phyloP scores from a whole-genome alignment of 1,140 invertebrate genomes.

The Trinorchestia longiramus region DNA sequence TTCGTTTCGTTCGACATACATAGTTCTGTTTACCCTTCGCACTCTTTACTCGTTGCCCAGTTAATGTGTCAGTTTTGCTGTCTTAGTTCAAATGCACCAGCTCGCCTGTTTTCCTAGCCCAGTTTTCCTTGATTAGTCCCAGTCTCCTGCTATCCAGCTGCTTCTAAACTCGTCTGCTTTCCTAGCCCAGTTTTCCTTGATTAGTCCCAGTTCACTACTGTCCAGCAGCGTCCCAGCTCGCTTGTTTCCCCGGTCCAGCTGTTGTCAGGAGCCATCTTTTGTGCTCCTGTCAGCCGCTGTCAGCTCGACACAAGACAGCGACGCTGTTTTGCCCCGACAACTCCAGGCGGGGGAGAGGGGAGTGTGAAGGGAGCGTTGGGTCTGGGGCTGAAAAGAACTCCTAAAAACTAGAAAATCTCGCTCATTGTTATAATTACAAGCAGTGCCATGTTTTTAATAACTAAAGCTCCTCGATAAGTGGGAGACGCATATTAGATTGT shows the following conservation, averaged over 20 bases:
- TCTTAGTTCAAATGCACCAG: neutral
- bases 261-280: conserved; percentile 6
- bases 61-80: neutral
- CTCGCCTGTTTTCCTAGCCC: no score
- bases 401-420: neutral
- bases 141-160: neutral
- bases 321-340: neutral
- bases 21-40: no score
- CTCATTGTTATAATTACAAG: neutral
- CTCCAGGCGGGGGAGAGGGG: neutral
- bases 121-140: neutral
- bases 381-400: neutral
- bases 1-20: no score
- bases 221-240: neutral
- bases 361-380: neutral
- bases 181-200: neutral
- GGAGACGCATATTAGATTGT: no score
- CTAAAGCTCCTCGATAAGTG: no score
- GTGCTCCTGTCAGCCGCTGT: neutral
- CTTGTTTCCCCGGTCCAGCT: neutral
- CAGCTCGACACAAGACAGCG: neutral
- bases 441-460: neutral
- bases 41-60: no score
- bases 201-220: neutral
- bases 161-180: neutral